Evolutionary conservation across 1,140 invertebrate genomes (phyloP), one percentile per base, ranked within the genome.

Genomic region (Drosophila subpulchrella): DNA sequence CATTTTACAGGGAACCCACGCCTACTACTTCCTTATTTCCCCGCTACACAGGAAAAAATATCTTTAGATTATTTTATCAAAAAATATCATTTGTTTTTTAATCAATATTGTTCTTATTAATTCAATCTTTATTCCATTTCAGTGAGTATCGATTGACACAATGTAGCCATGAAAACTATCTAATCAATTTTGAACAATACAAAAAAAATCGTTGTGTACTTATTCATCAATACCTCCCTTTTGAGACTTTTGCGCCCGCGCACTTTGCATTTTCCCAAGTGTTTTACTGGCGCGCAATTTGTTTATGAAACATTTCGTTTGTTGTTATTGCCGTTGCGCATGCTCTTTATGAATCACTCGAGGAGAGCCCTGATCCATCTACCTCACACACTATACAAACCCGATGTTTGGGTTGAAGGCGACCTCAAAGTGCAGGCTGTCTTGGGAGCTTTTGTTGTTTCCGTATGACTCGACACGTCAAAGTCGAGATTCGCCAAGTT

Each of bases 391-490:
- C 24, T 24, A 4, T 44, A 20, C 15, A 8, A 6, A 15, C n/a
- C n/a, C 39, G 6, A 15, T 30, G 24, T 15, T 32, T 53, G 46
- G 50, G 73, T 89, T 83, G 76, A 88, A 88, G 84, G 77, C 80
- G 65, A 83, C 72, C 79, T 79, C 78, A 80, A 82, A 88, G 75
- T 78, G 81, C 81, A 78, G 55, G 68, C 81, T 42, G 44, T 51
- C 47, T 55, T 75, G 58, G 39, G 71, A 73, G 73, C 66, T 84
- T 70, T 66, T 80, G 61, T 82, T 88, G 79, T 83, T 88, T 88
- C 83, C 83, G 83, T 79, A 83, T 88, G 83, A 86, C 75, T 83
- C 83, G 78, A 58, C 78, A 70, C 63, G 38, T 77, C 73, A 70
- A 77, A 76, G 53, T 68, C 57, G 44, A 55, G 61, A 47, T 72